Percentiles rank a stretch among this genome's conserved stretches.
phyloP scores from a whole-genome alignment of 2,888 invertebrate genomes.

The Helobdella robusta region DNA sequence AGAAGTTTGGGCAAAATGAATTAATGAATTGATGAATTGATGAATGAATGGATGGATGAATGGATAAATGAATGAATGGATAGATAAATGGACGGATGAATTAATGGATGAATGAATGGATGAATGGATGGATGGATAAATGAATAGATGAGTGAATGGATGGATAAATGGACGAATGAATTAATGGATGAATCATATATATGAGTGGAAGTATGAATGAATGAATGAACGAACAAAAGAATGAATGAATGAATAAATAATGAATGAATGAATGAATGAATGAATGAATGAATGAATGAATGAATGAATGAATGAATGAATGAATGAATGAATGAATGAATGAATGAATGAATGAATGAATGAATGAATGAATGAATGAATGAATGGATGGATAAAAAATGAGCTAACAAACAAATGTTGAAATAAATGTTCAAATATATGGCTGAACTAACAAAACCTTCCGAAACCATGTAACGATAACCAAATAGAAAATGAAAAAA shows the following conservation, averaged over 20 bases:
- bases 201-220: not conserved
- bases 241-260: conserved; percentile 9
- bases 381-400: too few species aligned
- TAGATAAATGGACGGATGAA: conserved; percentile 7
- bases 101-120: not conserved
- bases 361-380: too few species aligned
- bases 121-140: not conserved
- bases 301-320: not conserved
- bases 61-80: not conserved
- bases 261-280: not conserved
- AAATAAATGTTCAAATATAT: too few species aligned
- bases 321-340: conserved; percentile 9
- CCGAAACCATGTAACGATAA: too few species aligned
- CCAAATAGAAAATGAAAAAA: too few species aligned
- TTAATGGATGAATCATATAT: too few species aligned
- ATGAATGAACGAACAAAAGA: conserved; percentile 8
- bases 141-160: conserved; percentile 16
- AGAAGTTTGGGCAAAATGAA: not conserved
- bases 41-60: conserved; percentile 8
- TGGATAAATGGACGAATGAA: too few species aligned
- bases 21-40: not conserved
- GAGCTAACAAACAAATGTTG: too few species aligned
- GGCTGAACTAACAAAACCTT: too few species aligned
- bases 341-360: conserved; percentile 19
- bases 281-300: conserved; percentile 13